phyloP scores from a whole-genome alignment of 2,113 vertebrate species.

The Climacteris rufus region DNA sequence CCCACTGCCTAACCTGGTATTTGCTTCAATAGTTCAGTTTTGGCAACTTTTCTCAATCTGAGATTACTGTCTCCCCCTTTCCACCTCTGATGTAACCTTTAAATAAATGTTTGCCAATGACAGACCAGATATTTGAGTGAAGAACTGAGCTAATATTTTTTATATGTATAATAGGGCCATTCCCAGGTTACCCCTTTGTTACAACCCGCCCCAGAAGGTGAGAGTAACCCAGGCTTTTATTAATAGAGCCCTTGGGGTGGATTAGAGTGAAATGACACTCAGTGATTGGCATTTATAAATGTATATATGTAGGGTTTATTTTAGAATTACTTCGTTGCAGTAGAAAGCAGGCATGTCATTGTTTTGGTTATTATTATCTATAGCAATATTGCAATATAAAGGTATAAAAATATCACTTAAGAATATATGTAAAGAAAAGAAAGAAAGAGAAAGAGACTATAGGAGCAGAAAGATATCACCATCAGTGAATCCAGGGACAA shows the following conservation, averaged over 20 bases:
- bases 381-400: not conserved
- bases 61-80: conserved; percentile 1
- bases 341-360: not conserved
- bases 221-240: not conserved
- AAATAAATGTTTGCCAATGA: not conserved
- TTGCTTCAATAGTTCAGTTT: conserved; percentile 17
- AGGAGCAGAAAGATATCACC: not conserved
- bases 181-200: not conserved
- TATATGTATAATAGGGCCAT: not conserved
- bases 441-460: not conserved
- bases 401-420: not conserved
- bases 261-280: not conserved
- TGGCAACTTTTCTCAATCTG: not conserved
- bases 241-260: not conserved
- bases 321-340: not conserved
- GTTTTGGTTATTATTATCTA: not conserved
- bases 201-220: not conserved
- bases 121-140: not conserved
- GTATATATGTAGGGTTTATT: not conserved
- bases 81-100: conserved; percentile 46
- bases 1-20: conserved; percentile 4
- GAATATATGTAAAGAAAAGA: not conserved
- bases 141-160: not conserved
- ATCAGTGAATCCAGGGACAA: rapidly evolving
- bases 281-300: not conserved